These are phyloP conservation scores for Shargacucullia verbasci DNA, from an alignment of 2,888 invertebrate species.

Conservation along the genomic window DNA sequence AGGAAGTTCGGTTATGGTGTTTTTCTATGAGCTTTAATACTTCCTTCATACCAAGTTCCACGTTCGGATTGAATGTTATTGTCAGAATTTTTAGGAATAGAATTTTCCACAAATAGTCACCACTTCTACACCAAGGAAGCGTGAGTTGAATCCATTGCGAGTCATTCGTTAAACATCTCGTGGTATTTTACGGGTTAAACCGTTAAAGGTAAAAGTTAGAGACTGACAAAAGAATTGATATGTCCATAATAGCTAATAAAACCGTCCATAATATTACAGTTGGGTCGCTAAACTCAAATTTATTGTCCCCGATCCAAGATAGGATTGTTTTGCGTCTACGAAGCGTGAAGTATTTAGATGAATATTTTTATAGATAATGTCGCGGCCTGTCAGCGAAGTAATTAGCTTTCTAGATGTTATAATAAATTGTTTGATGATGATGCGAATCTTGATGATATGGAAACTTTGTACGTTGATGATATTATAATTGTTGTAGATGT, in stretches of 20 bases:
- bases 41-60: too few relatives aligned
- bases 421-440: constrained; percentile 25
- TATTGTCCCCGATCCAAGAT: constrained; percentile 47
- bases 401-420: constrained; percentile 51
- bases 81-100: too few relatives aligned
- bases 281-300: constrained; percentile 33
- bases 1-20: too few relatives aligned
- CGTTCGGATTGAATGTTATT: too few relatives aligned
- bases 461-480: not conserved
- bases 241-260: constrained; percentile 23
- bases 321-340: constrained; percentile 49
- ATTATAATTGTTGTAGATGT: not conserved
- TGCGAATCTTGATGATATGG: constrained; percentile 10
- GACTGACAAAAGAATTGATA: constrained; percentile 14
- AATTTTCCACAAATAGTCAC: too few relatives aligned
- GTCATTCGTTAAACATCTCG: too few relatives aligned
- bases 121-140: too few relatives aligned
- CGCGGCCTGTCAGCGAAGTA: constrained; percentile 51
- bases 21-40: too few relatives aligned
- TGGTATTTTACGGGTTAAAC: not conserved
- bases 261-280: constrained; percentile 22
- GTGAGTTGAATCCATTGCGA: too few relatives aligned
- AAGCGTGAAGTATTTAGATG: constrained; percentile 50
- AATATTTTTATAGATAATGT: constrained; percentile 63
- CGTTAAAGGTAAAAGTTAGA: constrained; percentile 12